phyloP scores from a whole-genome alignment of 2,888 invertebrate genomes.

The Morpho deidamia region DNA sequence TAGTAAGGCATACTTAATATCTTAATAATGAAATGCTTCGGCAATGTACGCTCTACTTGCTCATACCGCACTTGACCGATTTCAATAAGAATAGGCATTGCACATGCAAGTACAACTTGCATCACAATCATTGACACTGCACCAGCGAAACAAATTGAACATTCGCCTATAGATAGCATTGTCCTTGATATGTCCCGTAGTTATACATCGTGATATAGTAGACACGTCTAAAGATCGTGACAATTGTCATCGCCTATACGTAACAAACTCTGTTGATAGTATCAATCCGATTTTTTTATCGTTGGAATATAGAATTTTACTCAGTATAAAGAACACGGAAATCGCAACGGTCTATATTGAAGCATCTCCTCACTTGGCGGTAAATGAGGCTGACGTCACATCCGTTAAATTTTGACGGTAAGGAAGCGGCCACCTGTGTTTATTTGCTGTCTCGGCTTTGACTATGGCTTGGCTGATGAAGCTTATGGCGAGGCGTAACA shows the following conservation, averaged over 20 bases:
- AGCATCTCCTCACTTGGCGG: too few relatives aligned
- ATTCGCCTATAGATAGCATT: conserved; percentile 18
- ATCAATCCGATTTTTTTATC: neutral
- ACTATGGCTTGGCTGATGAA: too few relatives aligned
- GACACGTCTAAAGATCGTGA: conserved; percentile 40
- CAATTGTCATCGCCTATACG: conserved; percentile 32
- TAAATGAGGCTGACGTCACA: too few relatives aligned
- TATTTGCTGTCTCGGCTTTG: too few relatives aligned
- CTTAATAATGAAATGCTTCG: neutral
- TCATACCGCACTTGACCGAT: conserved; percentile 9
- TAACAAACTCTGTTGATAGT: neutral
- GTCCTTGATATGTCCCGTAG: conserved; percentile 30
- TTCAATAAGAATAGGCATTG: conserved; percentile 11
- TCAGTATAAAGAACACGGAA: too few relatives aligned
- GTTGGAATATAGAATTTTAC: neutral
- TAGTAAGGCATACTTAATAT: neutral
- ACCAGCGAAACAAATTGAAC: conserved; percentile 21
- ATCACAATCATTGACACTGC: conserved; percentile 15
- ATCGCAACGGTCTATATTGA: too few relatives aligned
- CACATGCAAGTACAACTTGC: conserved; percentile 17
- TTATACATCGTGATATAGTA: conserved; percentile 43
- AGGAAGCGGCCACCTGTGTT: too few relatives aligned
- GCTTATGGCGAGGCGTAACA: too few relatives aligned
- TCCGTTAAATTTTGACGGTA: too few relatives aligned
- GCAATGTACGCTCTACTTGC: neutral